Percentiles rank a stretch among this genome's conserved stretches.
Conservation (phyloP, 2,113 vertebrate species). For the Zootoca vivipara region DNA sequence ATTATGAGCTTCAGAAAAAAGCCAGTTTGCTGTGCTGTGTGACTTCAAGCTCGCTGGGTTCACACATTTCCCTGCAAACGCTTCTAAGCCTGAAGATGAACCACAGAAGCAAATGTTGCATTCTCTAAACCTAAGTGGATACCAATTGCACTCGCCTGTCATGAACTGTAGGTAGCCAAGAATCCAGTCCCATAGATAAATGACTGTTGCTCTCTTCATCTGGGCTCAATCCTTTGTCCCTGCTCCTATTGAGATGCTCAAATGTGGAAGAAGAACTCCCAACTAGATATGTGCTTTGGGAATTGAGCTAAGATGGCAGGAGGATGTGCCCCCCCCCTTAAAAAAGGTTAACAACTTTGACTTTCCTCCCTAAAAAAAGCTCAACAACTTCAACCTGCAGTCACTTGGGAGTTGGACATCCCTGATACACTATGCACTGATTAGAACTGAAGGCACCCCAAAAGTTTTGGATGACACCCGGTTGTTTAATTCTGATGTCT, state of each 20-base stretch:
- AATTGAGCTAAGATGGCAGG: neutral
- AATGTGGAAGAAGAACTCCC: no score
- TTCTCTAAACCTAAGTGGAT: constrained; percentile 22
- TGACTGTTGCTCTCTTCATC: neutral
- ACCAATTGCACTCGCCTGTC: neutral
- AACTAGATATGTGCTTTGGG: neutral
- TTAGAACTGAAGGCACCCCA: no score
- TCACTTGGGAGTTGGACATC: no score
- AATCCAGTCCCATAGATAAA: neutral
- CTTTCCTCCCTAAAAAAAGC: no score
- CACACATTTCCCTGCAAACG: constrained; percentile 78
- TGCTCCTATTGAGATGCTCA: neutral
- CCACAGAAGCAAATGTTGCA: constrained; percentile 32
- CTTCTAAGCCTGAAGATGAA: constrained; percentile 54
- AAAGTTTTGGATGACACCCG: neutral
- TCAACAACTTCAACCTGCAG: no score
- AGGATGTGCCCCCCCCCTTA: no score
- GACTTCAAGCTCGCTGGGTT: constrained; percentile 79
- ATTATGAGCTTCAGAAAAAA: constrained; percentile 93
- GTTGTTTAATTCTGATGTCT: no score
- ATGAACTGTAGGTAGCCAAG: neutral
- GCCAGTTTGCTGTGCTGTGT: constrained; percentile 83
- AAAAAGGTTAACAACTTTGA: no score
- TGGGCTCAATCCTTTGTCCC: neutral
- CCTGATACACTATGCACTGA: no score